These are phyloP conservation scores for Callipepla squamata DNA, from an alignment of 2,113 vertebrate genomes.

Conservation along the genomic window DNA sequence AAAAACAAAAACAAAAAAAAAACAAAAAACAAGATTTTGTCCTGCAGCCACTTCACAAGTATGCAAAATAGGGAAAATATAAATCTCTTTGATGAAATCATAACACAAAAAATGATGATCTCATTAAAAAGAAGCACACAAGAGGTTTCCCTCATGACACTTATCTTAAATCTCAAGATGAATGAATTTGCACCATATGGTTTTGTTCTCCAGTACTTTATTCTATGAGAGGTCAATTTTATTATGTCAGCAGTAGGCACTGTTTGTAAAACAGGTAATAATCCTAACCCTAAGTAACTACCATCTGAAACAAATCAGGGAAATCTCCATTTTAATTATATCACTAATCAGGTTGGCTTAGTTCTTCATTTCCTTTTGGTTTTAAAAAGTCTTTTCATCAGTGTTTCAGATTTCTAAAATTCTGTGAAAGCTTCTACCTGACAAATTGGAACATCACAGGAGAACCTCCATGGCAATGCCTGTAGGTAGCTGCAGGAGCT, in stretches of 20 bases:
- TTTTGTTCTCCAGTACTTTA: background rate
- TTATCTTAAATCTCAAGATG: background rate
- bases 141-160: background rate
- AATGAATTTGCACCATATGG: background rate
- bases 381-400: background rate
- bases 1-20: too few species aligned
- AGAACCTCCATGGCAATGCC: rapidly evolving
- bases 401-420: background rate
- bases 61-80: background rate
- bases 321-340: background rate
- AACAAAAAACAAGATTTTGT: too few species aligned
- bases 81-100: background rate
- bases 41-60: too few species aligned
- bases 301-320: background rate
- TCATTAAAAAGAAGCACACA: background rate
- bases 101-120: background rate
- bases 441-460: background rate
- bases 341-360: background rate
- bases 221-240: background rate
- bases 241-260: rapidly evolving
- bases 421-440: background rate
- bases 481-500: rapidly evolving
- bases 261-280: background rate
- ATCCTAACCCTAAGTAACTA: background rate
- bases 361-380: background rate